Base-by-base conservation (phyloP, 2,797 vertebrate species). In the Apogon talboti region DNA sequence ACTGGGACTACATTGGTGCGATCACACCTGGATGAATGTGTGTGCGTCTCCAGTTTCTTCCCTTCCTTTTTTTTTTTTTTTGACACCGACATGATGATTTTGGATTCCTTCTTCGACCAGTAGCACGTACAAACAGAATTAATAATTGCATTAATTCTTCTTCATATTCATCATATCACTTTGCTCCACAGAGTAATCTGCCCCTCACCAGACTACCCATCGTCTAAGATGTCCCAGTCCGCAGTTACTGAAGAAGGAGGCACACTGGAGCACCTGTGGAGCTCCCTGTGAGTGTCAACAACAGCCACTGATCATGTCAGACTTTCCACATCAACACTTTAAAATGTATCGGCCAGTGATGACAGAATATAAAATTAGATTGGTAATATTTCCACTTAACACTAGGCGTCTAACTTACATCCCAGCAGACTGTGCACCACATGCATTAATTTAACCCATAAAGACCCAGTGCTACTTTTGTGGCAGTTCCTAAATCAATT, bases 191-290 rank as follows among this genome's bases (percentile, higher is more conserved):
- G 97, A 91, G 94, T 86, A 64, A 92, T 95, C 81, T 93, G 91
- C 37, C 94, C 95, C 12, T 87, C 93, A 33, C 74, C 91, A 44
- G 93, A 94, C 61, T 89, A 89, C 73, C 85, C 84, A 1, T 28
- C 81, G 1, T 86, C 74, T 87, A 97, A 95, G 90, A 99, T 99
- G 97, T 95, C 97, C 76, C 95, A 95, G 88, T 74, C 96, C 15
- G 77, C 95, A 2, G 84, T 95, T 1, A 90, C 92, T 56, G 95
- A 98, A 2, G 96, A 98, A 88, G 96, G 95, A 66, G 92, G 94
- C 12, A 97, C 95, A 1, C 98, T 98, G 0, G 96, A 98, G 81
- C 95, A 98, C 79, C 95, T 99, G 76, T 99, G 98, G 98, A 97
- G 94, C 84, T 96, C 96, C 0, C 88, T 99, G 98, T 99, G 83